Conservation (phyloP, 2,888 invertebrate species). For the Orthosia incerta region DNA sequence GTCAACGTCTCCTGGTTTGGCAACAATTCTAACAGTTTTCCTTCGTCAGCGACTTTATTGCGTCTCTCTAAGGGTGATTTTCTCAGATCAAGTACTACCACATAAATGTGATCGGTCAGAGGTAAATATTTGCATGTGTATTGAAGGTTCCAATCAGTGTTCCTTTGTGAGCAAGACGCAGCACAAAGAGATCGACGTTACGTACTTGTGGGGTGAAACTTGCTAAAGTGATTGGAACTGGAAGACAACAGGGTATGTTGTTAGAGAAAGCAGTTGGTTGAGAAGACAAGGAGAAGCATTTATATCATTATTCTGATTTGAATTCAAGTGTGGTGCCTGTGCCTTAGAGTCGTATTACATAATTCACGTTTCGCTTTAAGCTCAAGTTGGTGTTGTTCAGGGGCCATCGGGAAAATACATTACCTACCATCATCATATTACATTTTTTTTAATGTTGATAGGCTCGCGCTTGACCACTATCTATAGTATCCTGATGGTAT, state of each 20-base stretch:
- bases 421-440: no score
- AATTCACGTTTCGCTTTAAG: no score
- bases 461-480: no score
- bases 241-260: not conserved
- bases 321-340: no score
- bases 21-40: not conserved
- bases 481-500: no score
- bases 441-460: no score
- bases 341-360: no score
- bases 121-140: conserved; percentile 53
- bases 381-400: no score
- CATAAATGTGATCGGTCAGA: not conserved
- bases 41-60: not conserved
- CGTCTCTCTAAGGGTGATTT: not conserved
- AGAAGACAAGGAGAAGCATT: not conserved
- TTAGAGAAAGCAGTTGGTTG: not conserved
- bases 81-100: not conserved
- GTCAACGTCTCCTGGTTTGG: conserved; percentile 1
- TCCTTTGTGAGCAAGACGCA: conserved; percentile 40
- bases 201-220: conserved; percentile 1
- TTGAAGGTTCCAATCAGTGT: conserved; percentile 39
- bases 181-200: conserved; percentile 35
- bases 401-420: no score
- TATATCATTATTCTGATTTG: no score
- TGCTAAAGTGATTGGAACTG: conserved; percentile 24